Evolutionary conservation across 2,888 invertebrate genomes (phyloP).

Genomic region (Stenotaenia linearis): DNA sequence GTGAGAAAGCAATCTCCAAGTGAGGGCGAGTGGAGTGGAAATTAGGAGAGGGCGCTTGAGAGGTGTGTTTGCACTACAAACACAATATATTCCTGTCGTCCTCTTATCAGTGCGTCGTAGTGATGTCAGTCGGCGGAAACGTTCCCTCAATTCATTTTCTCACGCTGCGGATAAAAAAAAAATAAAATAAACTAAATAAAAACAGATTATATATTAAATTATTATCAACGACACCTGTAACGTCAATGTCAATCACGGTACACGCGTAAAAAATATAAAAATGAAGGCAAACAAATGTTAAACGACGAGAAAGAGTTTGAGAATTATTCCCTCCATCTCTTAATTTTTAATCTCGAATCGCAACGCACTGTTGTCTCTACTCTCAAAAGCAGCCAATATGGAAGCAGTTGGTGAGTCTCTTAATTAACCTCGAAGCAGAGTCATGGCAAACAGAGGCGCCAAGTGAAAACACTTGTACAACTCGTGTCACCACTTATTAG

Average conservation of each 20-base stretch:
- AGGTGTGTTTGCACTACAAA: slow-evolving; percentile 26
- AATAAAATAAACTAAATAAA: slow-evolving; percentile 10
- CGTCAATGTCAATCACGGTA: background rate
- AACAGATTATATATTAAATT: slow-evolving; percentile 26
- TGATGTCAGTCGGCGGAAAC: slow-evolving; percentile 26
- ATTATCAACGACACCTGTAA: slow-evolving; percentile 14
- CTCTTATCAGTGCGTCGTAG: slow-evolving; percentile 23
- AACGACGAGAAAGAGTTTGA: background rate
- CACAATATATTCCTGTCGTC: slow-evolving; percentile 26
- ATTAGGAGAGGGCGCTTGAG: slow-evolving; percentile 24
- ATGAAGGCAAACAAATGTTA: no score
- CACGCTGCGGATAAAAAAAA: slow-evolving; percentile 14
- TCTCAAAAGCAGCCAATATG: slow-evolving; percentile 24
- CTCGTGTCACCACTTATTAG: slow-evolving; percentile 24
- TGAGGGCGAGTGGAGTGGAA: slow-evolving; percentile 23
- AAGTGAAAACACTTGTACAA: slow-evolving; percentile 26
- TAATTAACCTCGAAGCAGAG: slow-evolving; percentile 23
- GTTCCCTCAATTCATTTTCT: slow-evolving; percentile 23
- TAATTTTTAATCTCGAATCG: slow-evolving; percentile 6
- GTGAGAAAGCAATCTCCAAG: slow-evolving; percentile 26
- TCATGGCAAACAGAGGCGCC: slow-evolving; percentile 26
- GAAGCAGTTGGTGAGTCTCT: slow-evolving; percentile 17
- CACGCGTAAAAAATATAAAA: no score
- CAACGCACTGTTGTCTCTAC: background rate
- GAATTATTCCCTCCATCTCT: background rate